phyloP scores from a whole-genome alignment of 37 sponge, comb jelly and placozoan genomes.

The Oscarella lobularis region DNA sequence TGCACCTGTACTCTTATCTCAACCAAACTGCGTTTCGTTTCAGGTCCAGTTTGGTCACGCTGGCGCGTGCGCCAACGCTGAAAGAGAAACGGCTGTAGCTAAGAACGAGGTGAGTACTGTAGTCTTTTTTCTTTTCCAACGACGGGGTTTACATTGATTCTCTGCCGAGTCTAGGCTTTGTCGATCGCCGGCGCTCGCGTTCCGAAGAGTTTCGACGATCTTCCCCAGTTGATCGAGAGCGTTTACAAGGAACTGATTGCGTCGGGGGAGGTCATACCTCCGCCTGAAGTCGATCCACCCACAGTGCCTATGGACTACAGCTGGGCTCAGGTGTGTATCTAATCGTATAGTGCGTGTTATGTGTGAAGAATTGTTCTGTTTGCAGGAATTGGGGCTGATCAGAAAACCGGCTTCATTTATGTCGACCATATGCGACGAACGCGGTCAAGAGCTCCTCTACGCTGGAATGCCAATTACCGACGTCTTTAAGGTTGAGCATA shows the following conservation, averaged over 20 bases:
- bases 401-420: slow-evolving; percentile 87
- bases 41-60: slow-evolving; percentile 95
- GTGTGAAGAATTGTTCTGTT: not conserved
- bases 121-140: not conserved
- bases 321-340: slow-evolving; percentile 57
- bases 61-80: slow-evolving; percentile 83
- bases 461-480: slow-evolving; percentile 94
- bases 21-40: too few relatives aligned
- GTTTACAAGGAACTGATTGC: slow-evolving; percentile 77
- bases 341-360: slow-evolving; percentile 6
- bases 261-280: slow-evolving; percentile 51
- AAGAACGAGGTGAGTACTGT: slow-evolving; percentile 68
- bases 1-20: too few relatives aligned
- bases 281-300: slow-evolving; percentile 78
- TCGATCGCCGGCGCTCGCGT: slow-evolving; percentile 76
- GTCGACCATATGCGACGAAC: slow-evolving; percentile 91
- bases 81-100: slow-evolving; percentile 76
- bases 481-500: slow-evolving; percentile 62
- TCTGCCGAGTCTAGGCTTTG: too few relatives aligned
- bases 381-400: slow-evolving; percentile 84
- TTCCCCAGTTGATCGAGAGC: slow-evolving; percentile 61
- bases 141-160: not conserved
- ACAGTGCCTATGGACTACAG: slow-evolving; percentile 93
- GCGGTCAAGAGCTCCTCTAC: slow-evolving; percentile 92
- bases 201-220: slow-evolving; percentile 85